These are phyloP conservation scores for Pycnonotus jocosus DNA, from an alignment of 2,113 vertebrate genomes.

Conservation along the genomic window DNA sequence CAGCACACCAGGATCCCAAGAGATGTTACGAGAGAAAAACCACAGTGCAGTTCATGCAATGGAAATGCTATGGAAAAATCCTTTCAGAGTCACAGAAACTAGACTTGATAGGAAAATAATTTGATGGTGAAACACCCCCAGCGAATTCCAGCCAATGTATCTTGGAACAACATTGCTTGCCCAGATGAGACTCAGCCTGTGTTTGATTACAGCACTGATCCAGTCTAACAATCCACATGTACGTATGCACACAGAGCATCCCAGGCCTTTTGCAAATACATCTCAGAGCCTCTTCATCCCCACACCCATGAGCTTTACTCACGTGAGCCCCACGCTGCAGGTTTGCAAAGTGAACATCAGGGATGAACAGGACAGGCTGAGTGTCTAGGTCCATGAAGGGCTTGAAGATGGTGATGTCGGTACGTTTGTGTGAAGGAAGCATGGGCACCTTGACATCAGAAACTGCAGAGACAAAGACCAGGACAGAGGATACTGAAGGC, in stretches of 20 bases:
- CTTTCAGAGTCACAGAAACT: not conserved
- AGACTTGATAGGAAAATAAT: not conserved
- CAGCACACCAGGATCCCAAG: not conserved
- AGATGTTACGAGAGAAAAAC: not conserved
- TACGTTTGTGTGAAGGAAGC: slow-evolving; percentile 86
- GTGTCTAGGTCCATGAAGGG: slow-evolving; percentile 88
- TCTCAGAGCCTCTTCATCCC: not conserved
- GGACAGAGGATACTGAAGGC: not conserved
- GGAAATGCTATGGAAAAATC: not conserved
- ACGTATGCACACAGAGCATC: not conserved
- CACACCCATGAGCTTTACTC: slow-evolving; percentile 43
- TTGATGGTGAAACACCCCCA: not conserved
- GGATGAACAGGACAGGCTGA: slow-evolving; percentile 97
- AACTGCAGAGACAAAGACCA: slow-evolving; percentile 58
- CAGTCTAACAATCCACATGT: not conserved
- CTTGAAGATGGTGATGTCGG: slow-evolving; percentile 92
- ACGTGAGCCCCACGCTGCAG: slow-evolving; percentile 89
- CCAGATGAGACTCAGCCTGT: not conserved
- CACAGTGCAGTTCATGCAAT: not conserved
- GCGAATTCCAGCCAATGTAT: not conserved
- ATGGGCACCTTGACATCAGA: slow-evolving; percentile 86
- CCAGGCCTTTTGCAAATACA: not conserved
- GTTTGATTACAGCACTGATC: not conserved
- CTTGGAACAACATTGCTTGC: not conserved
- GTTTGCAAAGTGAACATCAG: slow-evolving; percentile 89